These are phyloP conservation scores for Parazoanthus atlanticus DNA, from an alignment of 92 coral and sea anemone species.

Conservation along the genomic window DNA sequence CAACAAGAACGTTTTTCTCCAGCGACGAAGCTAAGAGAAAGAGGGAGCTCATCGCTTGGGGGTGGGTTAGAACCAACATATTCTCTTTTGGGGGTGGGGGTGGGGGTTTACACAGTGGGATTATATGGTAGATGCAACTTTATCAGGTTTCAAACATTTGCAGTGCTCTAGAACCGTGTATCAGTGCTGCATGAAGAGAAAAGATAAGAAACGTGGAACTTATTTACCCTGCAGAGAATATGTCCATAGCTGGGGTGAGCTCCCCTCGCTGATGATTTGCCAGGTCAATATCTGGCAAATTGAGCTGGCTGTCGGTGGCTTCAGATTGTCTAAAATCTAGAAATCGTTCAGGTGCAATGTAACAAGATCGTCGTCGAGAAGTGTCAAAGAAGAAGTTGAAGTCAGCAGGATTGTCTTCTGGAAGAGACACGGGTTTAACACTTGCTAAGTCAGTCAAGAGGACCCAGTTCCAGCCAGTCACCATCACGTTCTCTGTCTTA, in stretches of 20 bases:
- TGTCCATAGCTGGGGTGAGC: constrained; percentile 92
- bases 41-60: too few relatives aligned
- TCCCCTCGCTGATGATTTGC: constrained; percentile 79
- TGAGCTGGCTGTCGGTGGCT: constrained; percentile 50
- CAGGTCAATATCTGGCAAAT: constrained; percentile 87
- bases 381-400: constrained; percentile 98
- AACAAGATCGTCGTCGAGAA: constrained; percentile 94
- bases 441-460: constrained; percentile 92
- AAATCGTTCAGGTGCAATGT: constrained; percentile 96
- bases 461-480: constrained; percentile 97
- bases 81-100: too few relatives aligned
- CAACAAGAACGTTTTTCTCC: too few relatives aligned
- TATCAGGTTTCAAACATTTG: too few relatives aligned
- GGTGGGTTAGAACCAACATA: too few relatives aligned
- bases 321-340: constrained; percentile 86
- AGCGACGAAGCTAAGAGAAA: too few relatives aligned
- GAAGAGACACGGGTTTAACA: constrained; percentile 93
- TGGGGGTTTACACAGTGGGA: too few relatives aligned
- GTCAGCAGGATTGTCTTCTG: constrained; percentile 97
- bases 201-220: neutral
- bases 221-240: constrained; percentile 90
- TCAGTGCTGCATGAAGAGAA: neutral
- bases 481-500: constrained; percentile 96
- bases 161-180: too few relatives aligned
- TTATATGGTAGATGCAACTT: too few relatives aligned